Evolutionary conservation across 2,888 invertebrate species (phyloP).

Genomic region (Drosophila quinaria): DNA sequence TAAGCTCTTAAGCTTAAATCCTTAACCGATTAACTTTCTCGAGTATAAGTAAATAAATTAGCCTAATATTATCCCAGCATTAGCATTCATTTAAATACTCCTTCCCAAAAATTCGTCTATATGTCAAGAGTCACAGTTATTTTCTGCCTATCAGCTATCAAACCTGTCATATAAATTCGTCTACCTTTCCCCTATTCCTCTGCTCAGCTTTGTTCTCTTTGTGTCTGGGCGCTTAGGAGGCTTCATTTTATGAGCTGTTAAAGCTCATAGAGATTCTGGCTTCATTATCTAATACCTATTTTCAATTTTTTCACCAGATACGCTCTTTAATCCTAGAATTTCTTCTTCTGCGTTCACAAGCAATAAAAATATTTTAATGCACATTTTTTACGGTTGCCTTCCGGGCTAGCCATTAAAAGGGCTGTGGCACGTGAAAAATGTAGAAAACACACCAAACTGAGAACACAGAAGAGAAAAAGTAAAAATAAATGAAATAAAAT

Average conservation of each 20-base stretch:
- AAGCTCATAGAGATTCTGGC: conserved; percentile 44
- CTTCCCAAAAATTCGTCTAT: conserved; percentile 18
- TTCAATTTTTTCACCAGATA: conserved; percentile 58
- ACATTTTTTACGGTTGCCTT: conserved; percentile 59
- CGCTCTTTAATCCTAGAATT: conserved; percentile 57
- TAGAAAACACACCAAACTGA: conserved; percentile 25
- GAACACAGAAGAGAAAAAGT: not conserved
- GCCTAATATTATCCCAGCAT: conserved; percentile 19
- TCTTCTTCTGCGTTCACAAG: conserved; percentile 36
- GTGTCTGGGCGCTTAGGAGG: conserved; percentile 1
- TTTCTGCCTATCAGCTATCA: not conserved
- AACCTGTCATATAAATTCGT: conserved; percentile 18
- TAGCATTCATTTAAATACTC: conserved; percentile 31
- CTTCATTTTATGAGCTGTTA: conserved; percentile 62
- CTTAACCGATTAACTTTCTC: not conserved
- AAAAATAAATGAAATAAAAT: conserved; percentile 51
- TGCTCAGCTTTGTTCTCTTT: not conserved
- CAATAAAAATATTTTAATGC: conserved; percentile 80
- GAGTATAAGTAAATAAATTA: not conserved
- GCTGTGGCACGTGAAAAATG: conserved; percentile 59
- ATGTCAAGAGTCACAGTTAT: conserved; percentile 26
- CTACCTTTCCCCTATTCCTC: not conserved
- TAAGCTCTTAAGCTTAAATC: not conserved
- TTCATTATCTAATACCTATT: conserved; percentile 72
- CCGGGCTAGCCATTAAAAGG: conserved; percentile 68